A percentile compares a stretch with the other conserved stretches of the same genome.
phyloP scores from a whole-genome alignment of 2,888 invertebrate genomes.

The Dione juno region DNA sequence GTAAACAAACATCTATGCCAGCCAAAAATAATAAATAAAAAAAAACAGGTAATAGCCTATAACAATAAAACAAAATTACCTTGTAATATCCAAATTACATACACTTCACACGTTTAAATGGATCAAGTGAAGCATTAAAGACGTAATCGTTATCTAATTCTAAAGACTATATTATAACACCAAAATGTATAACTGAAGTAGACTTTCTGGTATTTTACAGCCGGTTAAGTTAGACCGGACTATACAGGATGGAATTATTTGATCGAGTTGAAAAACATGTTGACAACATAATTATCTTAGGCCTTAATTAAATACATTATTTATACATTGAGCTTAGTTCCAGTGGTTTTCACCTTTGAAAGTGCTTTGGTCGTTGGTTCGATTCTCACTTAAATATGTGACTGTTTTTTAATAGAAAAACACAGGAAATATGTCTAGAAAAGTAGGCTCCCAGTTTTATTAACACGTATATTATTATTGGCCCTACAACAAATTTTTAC shows the following conservation, averaged over 20 bases:
- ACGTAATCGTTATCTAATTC: conserved; percentile 34
- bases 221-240: conserved; percentile 46
- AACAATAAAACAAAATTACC: neutral
- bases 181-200: conserved; percentile 12
- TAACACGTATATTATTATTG: too few relatives aligned
- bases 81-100: neutral
- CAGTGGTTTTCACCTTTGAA: too few relatives aligned
- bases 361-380: too few relatives aligned
- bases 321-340: neutral
- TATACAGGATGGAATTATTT: conserved; percentile 45
- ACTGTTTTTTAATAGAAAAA: too few relatives aligned
- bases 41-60: neutral
- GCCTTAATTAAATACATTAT: neutral
- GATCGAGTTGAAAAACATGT: conserved; percentile 24
- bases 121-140: neutral
- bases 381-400: too few relatives aligned
- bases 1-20: neutral
- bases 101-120: neutral
- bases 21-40: neutral
- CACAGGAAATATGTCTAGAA: too few relatives aligned
- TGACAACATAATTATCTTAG: conserved; percentile 21
- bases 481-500: too few relatives aligned
- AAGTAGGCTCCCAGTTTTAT: too few relatives aligned
- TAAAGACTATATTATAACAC: conserved; percentile 11
- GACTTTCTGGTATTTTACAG: conserved; percentile 37